Base-by-base conservation (phyloP, 2,797 vertebrate genomes). In the Catamblyrhynchus diadema region DNA sequence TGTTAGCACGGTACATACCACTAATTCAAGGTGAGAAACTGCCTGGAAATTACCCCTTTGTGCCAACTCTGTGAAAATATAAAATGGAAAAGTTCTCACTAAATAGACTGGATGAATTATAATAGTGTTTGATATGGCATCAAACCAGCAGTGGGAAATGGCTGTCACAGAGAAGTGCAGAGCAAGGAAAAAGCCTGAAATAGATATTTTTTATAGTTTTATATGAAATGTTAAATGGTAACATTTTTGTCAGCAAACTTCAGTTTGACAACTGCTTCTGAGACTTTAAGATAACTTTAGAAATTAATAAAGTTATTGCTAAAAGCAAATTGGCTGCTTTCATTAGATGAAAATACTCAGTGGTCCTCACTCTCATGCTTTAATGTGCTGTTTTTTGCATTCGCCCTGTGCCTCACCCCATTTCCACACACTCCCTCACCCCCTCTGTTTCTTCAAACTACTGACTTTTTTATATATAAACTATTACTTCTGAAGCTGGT, bases 1-100 rank as follows among this genome's bases (percentile, higher is more conserved):
- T 99, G 75, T 97, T 99, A 93, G 99, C 98, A 67, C 99, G 99
- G 18, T 99, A 99, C 96, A 98, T 99, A 97, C 99, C 99, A 22
- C 99, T 99, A 97, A 98, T 98, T 89, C 99, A 99, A 99, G 99
- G 99, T 99, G 98, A 98, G 98, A 78, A 50, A 42, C n/a, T 67
- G 37, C 23, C 11, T 37, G 3, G 32, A 39, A 69, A 7, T 66
- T 69, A 39, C 6, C 39, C 13, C 30, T 79, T 82, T 81, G n/a
- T 12, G 4, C 45, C 50, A 32, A 53, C 54, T 65, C 54, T 86
- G 30, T 74, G 82, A 62, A 91, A 85, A 64, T 64, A 15, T 0
- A 3, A 47, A 25, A 30, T 41, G 33, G 56, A 62, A 42, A 77
- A 86, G 23, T 69, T 84, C 12, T 92, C 21, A 15, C 21, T 71